These are phyloP conservation scores for Psittacula echo DNA, from an alignment of 2,797 vertebrate species.

Conservation along the genomic window DNA sequence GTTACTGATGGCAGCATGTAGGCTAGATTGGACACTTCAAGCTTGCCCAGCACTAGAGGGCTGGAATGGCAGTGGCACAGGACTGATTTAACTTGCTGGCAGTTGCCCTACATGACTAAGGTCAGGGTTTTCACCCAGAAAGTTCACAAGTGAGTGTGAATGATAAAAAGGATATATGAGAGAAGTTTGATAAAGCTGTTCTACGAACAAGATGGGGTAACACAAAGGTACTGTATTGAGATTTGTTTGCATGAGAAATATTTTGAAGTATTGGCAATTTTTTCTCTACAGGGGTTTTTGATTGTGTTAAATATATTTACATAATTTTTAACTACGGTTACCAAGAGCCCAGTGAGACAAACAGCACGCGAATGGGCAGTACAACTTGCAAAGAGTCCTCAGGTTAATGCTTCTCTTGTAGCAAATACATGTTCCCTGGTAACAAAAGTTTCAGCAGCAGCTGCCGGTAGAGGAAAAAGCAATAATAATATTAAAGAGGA, in stretches of 20 bases:
- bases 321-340: neutral
- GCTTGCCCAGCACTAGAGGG: neutral
- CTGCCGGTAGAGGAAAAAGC: neutral
- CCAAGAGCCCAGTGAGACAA: neutral
- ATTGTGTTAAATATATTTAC: neutral
- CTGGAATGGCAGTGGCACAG: neutral
- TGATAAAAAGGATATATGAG: neutral
- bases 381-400: neutral
- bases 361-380: neutral
- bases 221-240: rapidly evolving
- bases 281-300: neutral
- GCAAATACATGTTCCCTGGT: neutral
- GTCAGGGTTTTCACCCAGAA: neutral
- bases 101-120: neutral
- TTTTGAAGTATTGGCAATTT: neutral
- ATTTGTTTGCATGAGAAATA: neutral
- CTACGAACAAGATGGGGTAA: neutral
- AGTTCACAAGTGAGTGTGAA: neutral
- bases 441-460: neutral
- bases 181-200: neutral
- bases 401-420: neutral
- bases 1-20: neutral
- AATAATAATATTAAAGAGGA: neutral
- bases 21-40: neutral
- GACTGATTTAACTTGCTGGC: neutral